Conservation (phyloP, 2,888 invertebrate species). For the Euzophera pinguis region DNA sequence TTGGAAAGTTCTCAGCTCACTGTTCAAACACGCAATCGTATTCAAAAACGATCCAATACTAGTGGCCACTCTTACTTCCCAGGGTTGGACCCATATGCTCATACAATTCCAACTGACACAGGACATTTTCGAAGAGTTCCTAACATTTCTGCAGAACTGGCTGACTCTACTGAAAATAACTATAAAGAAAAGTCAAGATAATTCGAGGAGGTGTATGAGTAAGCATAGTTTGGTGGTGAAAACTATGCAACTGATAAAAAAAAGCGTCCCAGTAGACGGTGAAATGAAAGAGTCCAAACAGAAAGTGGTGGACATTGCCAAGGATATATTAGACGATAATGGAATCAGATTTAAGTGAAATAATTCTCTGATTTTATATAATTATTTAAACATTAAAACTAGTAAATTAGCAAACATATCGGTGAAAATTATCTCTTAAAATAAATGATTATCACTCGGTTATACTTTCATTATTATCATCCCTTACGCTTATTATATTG, state of each 20-base stretch:
- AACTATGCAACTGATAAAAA: constrained; percentile 51
- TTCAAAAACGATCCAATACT: constrained; percentile 55
- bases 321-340: constrained; percentile 47
- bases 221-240: constrained; percentile 53
- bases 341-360: constrained; percentile 13
- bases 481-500: constrained; percentile 14
- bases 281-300: constrained; percentile 39
- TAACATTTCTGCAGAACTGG: constrained; percentile 59
- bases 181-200: constrained; percentile 42
- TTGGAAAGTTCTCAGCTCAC: constrained; percentile 62
- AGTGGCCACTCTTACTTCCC: constrained; percentile 55
- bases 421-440: no score
- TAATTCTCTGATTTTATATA: not conserved
- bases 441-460: no score
- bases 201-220: constrained; percentile 38
- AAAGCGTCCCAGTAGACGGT: constrained; percentile 36
- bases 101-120: constrained; percentile 66
- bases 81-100: constrained; percentile 65
- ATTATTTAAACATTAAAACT: no score
- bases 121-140: constrained; percentile 50
- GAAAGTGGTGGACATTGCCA: constrained; percentile 40
- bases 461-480: not conserved
- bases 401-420: no score
- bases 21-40: constrained; percentile 62
- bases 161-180: constrained; percentile 55